Percentiles rank a stretch among this genome's conserved stretches.
Conservation (phyloP, 2,888 invertebrate species). For the Pseudoips prasinana region DNA sequence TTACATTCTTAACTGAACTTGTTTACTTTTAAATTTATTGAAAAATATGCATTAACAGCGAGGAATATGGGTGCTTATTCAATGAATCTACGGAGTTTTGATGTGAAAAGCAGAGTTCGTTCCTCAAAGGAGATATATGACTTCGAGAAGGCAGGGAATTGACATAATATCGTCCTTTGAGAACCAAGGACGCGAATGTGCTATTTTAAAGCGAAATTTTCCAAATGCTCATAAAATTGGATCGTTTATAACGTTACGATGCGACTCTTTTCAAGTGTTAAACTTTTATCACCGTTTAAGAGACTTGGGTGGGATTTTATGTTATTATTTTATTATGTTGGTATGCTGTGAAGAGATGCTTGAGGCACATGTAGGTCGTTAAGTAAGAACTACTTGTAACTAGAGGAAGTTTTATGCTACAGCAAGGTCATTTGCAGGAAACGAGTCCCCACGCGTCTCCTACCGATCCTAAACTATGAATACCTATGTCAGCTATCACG, state of each 20-base stretch:
- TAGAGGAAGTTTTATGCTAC: no score
- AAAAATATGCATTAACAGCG: constrained; percentile 24
- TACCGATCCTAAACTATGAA: no score
- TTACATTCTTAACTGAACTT: constrained; percentile 30
- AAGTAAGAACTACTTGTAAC: no score
- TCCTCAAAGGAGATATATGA: constrained; percentile 52
- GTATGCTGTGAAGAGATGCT: no score
- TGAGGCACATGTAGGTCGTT: no score
- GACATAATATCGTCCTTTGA: constrained; percentile 62
- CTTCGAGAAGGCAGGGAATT: constrained; percentile 55
- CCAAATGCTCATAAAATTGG: constrained; percentile 35
- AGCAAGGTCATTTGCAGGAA: no score
- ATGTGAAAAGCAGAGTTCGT: constrained; percentile 49
- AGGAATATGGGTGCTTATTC: constrained; percentile 28
- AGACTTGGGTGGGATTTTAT: constrained; percentile 13
- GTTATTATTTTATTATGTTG: constrained; percentile 8
- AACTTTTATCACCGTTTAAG: constrained; percentile 18
- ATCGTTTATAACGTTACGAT: constrained; percentile 19
- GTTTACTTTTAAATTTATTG: constrained; percentile 13
- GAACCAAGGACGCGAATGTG: constrained; percentile 35
- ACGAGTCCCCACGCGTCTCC: no score
- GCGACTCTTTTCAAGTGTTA: constrained; percentile 12
- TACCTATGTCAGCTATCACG: no score
- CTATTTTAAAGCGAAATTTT: constrained; percentile 34
- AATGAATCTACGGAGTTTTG: constrained; percentile 38